Evolutionary conservation across 2,888 invertebrate species (phyloP), one percentile per base, ranked within the genome.

Genomic region (Xestia ashworthii): DNA sequence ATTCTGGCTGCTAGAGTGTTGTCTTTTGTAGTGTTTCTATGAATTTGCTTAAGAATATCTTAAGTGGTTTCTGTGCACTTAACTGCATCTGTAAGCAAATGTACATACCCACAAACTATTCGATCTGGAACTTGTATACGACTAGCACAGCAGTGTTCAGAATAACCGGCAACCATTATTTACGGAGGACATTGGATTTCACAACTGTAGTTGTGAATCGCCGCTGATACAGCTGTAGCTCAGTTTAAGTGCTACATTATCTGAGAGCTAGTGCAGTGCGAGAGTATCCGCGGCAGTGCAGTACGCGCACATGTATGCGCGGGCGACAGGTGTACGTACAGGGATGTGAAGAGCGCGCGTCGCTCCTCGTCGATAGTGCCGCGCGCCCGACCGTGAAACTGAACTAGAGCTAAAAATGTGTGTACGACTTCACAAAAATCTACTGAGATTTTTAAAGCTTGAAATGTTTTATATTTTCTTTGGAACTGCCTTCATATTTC

Each of bases 1-100:
- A 32, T 62, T 69, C 71, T 16, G 38, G 46, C 41, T 48, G 53
- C 41, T 60, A 79, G 55, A 48, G 62, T 41, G 48, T 73, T 74
- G 69, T 75, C 68, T 71, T 71, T 81, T 78, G 69, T 82, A 60
- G 69, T 64, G 53, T 69, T 79, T 79, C 72, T 22, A 74, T 44
- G 67, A 80, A 81, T 74, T 78, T 74, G 32, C 74, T 78, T 74
- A 87, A 81, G 77, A 80, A 69, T 71, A 77, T 70, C 71, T 71
- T 78, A 80, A 84, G 79, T 76, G 81, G 67, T 81, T 73, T 67
- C 72, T 75, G 38, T 77, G 69, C 74, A 82, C 71, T 77, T 77
- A 70, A 65, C 78, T 74, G 50, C 14, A 48, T 70, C 60, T 74
- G 74, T 69, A 67, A 80, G 76, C 72, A 81, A 79, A 76, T 32